Evolutionary conservation across 1,140 invertebrate genomes (phyloP).

Genomic region (Dysdera silvatica): DNA sequence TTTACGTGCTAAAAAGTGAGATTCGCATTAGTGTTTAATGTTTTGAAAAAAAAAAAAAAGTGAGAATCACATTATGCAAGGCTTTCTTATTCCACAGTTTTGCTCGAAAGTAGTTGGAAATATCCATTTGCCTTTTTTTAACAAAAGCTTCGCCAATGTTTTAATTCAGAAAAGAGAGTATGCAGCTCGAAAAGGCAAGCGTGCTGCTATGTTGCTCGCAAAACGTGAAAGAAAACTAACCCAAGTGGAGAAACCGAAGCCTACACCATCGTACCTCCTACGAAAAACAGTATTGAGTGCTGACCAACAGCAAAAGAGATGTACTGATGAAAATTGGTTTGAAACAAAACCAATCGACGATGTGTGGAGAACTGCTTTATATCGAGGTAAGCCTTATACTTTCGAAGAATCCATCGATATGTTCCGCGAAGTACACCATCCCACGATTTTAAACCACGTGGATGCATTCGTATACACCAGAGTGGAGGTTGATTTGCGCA

Average conservation of each 20-base stretch:
- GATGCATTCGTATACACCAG: constrained; percentile 55
- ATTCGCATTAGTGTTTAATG: too few relatives aligned
- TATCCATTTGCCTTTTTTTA: too few relatives aligned
- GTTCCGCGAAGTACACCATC: constrained; percentile 66
- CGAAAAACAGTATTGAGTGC: not conserved
- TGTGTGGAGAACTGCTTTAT: constrained; percentile 49
- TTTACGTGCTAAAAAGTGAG: too few relatives aligned
- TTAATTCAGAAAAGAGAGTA: too few relatives aligned
- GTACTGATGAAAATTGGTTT: constrained; percentile 22
- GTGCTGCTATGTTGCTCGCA: not conserved
- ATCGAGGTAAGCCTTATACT: constrained; percentile 46
- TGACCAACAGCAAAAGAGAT: constrained; percentile 6
- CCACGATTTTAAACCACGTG: constrained; percentile 62
- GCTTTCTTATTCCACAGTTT: too few relatives aligned
- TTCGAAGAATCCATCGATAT: constrained; percentile 62
- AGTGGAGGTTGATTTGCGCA: constrained; percentile 65
- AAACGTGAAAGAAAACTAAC: constrained; percentile 10
- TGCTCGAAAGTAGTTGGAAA: too few relatives aligned
- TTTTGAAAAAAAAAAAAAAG: too few relatives aligned
- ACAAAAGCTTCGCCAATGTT: too few relatives aligned
- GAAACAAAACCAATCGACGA: constrained; percentile 52
- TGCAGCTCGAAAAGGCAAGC: constrained; percentile 19
- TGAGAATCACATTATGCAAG: too few relatives aligned
- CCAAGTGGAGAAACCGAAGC: constrained; percentile 1
- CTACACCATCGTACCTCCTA: constrained; percentile 11